Conservation (phyloP, 2,113 vertebrate species). For the Sapajus apella region DNA sequence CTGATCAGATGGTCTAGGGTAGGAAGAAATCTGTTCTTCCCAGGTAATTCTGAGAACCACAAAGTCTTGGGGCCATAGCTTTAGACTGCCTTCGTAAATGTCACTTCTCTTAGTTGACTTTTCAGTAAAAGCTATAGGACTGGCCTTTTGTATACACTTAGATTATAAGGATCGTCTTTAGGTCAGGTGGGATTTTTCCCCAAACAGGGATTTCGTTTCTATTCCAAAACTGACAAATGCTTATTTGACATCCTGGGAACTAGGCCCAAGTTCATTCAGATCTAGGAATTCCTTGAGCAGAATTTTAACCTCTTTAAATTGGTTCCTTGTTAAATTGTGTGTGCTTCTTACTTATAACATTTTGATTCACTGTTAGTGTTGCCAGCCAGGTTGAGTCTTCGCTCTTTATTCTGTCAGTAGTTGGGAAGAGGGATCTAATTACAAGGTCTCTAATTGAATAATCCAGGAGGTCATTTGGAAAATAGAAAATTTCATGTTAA, state of each 20-base stretch:
- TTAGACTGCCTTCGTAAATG: background rate
- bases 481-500: background rate
- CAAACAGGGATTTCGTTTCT: background rate
- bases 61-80: background rate
- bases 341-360: conserved; percentile 8
- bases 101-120: background rate
- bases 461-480: conserved; percentile 13
- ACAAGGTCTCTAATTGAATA: background rate
- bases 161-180: background rate
- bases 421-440: conserved; percentile 14
- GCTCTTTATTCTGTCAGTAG: background rate
- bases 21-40: conserved; percentile 15
- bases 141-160: background rate
- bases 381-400: background rate
- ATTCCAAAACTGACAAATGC: background rate
- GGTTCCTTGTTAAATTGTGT: background rate
- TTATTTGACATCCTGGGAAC: background rate
- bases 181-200: conserved; percentile 1
- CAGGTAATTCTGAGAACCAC: background rate
- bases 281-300: background rate
- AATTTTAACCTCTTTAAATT: conserved; percentile 5
- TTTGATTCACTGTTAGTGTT: background rate
- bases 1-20: background rate
- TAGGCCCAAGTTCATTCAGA: conserved; percentile 23
- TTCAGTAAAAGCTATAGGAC: background rate